Percentiles rank a stretch among this genome's conserved stretches.
phyloP scores from a whole-genome alignment of 2,113 vertebrate species.

The Nansenia antarctica region DNA sequence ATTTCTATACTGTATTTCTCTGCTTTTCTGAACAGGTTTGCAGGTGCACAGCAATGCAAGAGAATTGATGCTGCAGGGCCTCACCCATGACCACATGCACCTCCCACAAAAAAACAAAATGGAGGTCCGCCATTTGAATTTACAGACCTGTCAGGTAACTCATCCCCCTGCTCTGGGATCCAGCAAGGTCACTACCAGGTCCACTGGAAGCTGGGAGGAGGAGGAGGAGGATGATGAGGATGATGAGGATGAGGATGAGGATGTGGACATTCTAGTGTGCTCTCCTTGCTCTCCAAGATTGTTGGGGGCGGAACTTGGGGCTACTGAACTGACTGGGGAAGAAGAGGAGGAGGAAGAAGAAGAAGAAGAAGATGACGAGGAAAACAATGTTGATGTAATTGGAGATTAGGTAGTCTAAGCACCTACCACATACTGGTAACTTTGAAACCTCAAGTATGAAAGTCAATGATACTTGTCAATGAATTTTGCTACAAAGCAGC shows the following conservation, averaged over 20 bases:
- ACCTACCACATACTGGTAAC: no score
- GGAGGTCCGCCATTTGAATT: not conserved
- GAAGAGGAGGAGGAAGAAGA: no score
- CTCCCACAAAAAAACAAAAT: not conserved
- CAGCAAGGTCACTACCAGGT: not conserved
- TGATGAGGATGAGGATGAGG: conserved; percentile 61
- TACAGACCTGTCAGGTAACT: not conserved
- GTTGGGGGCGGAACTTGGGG: not conserved
- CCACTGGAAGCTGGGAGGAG: conserved; percentile 9
- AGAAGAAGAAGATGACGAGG: conserved; percentile 57
- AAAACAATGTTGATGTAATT: conserved; percentile 57
- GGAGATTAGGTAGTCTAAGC: no score
- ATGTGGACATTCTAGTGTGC: conserved; percentile 61
- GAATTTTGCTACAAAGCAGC: no score
- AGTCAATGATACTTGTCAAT: no score
- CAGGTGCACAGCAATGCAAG: no score
- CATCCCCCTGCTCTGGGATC: not conserved
- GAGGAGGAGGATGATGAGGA: no score
- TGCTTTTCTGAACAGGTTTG: no score
- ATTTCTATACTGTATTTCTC: no score
- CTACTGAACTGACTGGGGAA: not conserved
- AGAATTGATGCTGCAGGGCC: not conserved
- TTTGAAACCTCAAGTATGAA: no score
- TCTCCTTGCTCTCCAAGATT: conserved; percentile 31
- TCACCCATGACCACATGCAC: not conserved